A percentile compares a stretch with the other conserved stretches of the same genome.
phyloP scores from a whole-genome alignment of 2,888 invertebrate genomes.

The Stenurella melanura region DNA sequence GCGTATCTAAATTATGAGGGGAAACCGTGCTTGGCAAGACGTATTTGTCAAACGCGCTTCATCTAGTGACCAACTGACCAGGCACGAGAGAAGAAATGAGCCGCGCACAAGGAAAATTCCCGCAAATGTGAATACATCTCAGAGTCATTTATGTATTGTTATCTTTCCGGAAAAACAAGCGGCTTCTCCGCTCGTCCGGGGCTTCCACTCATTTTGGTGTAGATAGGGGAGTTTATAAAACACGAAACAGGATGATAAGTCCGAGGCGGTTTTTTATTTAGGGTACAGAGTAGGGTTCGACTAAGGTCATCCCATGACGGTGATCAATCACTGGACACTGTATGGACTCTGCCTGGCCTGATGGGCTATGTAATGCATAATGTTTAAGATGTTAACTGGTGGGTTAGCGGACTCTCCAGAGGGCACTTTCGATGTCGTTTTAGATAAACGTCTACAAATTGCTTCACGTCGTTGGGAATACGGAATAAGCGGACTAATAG shows the following conservation, averaged over 20 bases:
- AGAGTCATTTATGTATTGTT: conserved; percentile 70
- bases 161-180: conserved; percentile 66
- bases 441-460: conserved; percentile 68
- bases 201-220: conserved; percentile 50
- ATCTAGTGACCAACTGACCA: conserved; percentile 72
- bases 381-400: conserved; percentile 73
- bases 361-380: conserved; percentile 71
- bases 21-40: conserved; percentile 63
- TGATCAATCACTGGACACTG: conserved; percentile 72
- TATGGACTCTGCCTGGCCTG: conserved; percentile 61
- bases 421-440: conserved; percentile 68
- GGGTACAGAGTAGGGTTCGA: conserved; percentile 61
- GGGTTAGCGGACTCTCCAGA: conserved; percentile 71
- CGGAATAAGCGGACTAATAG: conserved; percentile 4
- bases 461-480: conserved; percentile 50
- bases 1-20: conserved; percentile 67
- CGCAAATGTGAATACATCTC: conserved; percentile 72
- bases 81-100: conserved; percentile 68
- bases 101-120: conserved; percentile 69
- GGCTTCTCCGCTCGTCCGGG: conserved; percentile 55
- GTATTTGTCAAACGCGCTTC: conserved; percentile 70
- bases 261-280: conserved; percentile 66
- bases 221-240: conserved; percentile 67
- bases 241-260: conserved; percentile 69
- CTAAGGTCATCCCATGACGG: conserved; percentile 67